Evolutionary conservation across 2,113 vertebrate genomes (phyloP).

Genomic region (Herpetotheres cachinnans): DNA sequence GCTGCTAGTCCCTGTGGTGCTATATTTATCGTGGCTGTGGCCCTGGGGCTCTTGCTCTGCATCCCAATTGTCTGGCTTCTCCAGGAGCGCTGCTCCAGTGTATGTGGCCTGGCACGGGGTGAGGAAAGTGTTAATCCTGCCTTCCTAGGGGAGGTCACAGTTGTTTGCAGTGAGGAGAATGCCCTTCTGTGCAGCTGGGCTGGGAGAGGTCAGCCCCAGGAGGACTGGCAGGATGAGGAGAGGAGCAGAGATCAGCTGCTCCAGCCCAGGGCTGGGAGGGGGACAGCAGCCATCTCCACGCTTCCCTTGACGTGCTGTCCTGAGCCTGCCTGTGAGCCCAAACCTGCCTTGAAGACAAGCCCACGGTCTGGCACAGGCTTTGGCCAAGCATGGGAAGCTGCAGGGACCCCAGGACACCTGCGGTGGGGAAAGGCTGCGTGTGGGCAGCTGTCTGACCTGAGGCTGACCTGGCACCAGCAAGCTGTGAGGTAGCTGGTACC

Average conservation of each 20-base stretch:
- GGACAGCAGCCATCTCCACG: neutral
- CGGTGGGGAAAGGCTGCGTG: neutral
- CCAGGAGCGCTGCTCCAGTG: accelerated
- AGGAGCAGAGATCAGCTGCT: neutral
- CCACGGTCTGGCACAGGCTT: neutral
- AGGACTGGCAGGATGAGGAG: neutral
- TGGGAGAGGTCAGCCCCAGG: constrained; percentile 44
- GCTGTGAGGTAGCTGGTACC: neutral
- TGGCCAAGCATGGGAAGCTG: neutral
- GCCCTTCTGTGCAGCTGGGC: constrained; percentile 29
- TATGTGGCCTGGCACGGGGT: neutral
- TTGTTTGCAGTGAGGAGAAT: constrained; percentile 27
- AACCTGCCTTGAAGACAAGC: neutral
- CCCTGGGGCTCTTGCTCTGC: neutral
- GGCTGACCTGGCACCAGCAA: neutral
- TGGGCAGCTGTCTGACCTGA: neutral
- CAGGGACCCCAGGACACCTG: neutral
- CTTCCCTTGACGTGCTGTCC: neutral
- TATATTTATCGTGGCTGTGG: neutral
- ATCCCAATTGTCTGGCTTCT: neutral
- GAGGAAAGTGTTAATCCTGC: constrained; percentile 1
- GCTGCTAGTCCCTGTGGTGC: neutral
- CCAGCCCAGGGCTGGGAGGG: neutral
- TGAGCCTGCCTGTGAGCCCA: neutral
- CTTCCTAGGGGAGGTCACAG: neutral